Percentiles rank a stretch among this genome's conserved stretches.
These are phyloP conservation scores for Dascyllus trimaculatus DNA, from an alignment of 2,113 vertebrate species.

Conservation along the genomic window DNA sequence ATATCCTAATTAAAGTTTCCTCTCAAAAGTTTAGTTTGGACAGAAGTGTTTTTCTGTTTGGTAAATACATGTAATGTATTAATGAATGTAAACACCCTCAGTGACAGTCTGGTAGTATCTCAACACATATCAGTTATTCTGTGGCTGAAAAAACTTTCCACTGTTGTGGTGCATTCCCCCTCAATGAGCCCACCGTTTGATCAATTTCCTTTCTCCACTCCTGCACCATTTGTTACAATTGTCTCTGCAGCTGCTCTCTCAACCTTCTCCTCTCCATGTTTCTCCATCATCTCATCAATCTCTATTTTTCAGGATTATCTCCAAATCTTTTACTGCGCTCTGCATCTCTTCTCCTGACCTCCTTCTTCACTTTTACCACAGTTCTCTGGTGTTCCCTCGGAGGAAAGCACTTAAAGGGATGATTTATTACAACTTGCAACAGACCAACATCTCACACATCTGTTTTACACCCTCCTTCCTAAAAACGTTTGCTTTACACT, in stretches of 20 bases:
- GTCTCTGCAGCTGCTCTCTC: constrained; percentile 29
- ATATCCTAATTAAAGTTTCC: not conserved
- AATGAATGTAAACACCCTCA: not conserved
- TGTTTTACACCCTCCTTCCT: not conserved
- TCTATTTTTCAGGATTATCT: constrained; percentile 52
- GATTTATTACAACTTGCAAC: constrained; percentile 46
- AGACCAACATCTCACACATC: not conserved
- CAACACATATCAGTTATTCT: constrained; percentile 9
- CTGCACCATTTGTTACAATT: constrained; percentile 33
- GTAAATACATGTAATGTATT: not conserved
- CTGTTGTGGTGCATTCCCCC: constrained; percentile 6
- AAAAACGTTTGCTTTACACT: not conserved
- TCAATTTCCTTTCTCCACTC: constrained; percentile 44
- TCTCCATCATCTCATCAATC: constrained; percentile 56
- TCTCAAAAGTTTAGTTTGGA: not conserved
- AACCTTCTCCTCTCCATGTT: constrained; percentile 1
- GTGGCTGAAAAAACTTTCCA: constrained; percentile 11
- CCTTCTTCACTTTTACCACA: constrained; percentile 23
- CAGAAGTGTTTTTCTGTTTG: not conserved
- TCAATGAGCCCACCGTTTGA: constrained; percentile 20
- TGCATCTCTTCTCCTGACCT: constrained; percentile 26
- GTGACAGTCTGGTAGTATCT: constrained; percentile 46
- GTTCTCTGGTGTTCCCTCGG: constrained; percentile 4
- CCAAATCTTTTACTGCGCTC: constrained; percentile 34
- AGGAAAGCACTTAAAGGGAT: constrained; percentile 43